Conservation (phyloP, 2,113 vertebrate genomes). For the pig (Sus scrofa) region DNA sequence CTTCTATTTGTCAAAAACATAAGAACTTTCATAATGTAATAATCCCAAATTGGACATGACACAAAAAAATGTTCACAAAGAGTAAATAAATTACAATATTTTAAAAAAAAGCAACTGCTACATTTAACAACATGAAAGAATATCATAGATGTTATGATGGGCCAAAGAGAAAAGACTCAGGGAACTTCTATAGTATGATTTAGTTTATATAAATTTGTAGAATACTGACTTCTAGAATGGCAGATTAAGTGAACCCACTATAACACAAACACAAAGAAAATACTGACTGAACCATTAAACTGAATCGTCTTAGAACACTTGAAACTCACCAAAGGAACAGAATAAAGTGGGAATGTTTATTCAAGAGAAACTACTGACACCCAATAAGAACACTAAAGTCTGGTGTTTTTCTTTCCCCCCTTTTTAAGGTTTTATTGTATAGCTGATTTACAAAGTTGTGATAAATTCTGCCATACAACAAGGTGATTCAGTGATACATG, state of each 20-base stretch:
- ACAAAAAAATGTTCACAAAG: not conserved
- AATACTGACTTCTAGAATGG: not conserved
- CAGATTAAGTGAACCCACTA: not conserved
- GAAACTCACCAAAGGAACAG: not conserved
- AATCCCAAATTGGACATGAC: not conserved
- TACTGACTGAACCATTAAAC: not conserved
- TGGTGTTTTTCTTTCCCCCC: too few relatives aligned
- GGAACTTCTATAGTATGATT: not conserved
- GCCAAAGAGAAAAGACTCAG: not conserved
- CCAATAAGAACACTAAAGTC: not conserved
- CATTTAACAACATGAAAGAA: not conserved
- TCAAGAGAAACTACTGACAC: not conserved
- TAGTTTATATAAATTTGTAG: not conserved
- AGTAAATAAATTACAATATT: not conserved
- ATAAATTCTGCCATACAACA: too few relatives aligned
- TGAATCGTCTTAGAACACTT: not conserved
- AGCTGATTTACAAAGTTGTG: too few relatives aligned
- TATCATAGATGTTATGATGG: not conserved
- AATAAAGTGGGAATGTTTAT: not conserved
- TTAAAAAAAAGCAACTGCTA: not conserved
- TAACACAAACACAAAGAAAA: not conserved
- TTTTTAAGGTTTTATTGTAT: too few relatives aligned
- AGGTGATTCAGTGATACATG: too few relatives aligned
- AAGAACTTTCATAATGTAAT: not conserved
- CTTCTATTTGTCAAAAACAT: not conserved